Conservation (phyloP, 1,140 invertebrate species). For the Aphis gossypii region DNA sequence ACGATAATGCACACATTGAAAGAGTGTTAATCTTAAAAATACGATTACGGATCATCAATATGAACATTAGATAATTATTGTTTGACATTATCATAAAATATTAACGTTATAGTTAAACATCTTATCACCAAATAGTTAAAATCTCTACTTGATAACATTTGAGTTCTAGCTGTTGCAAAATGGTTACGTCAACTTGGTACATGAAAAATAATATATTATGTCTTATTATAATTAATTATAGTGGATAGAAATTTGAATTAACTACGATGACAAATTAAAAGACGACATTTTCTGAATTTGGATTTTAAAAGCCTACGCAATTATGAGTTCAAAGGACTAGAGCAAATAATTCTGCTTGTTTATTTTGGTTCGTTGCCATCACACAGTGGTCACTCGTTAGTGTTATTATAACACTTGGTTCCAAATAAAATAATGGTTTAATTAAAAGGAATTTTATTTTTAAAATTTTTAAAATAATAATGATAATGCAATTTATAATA, state of each 20-base stretch:
- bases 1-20: neutral
- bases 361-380: constrained; percentile 19
- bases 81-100: neutral
- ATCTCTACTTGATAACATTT: neutral
- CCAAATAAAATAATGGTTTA: neutral
- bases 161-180: neutral
- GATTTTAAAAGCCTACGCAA: neutral
- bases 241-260: neutral
- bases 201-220: neutral
- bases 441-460: constrained; percentile 15
- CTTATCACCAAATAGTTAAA: neutral
- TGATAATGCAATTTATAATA: neutral
- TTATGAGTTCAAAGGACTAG: neutral
- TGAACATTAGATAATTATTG: neutral
- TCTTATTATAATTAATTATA: neutral
- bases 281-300: neutral
- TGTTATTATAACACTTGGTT: constrained; percentile 26
- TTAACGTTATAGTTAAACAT: neutral
- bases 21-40: neutral
- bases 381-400: neutral
- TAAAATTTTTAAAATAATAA: neutral
- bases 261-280: neutral
- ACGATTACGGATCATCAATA: neutral
- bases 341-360: neutral
- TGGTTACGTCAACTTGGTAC: neutral